Base-by-base conservation (phyloP, 2,888 invertebrate genomes). In the Ernsta delagoae region DNA sequence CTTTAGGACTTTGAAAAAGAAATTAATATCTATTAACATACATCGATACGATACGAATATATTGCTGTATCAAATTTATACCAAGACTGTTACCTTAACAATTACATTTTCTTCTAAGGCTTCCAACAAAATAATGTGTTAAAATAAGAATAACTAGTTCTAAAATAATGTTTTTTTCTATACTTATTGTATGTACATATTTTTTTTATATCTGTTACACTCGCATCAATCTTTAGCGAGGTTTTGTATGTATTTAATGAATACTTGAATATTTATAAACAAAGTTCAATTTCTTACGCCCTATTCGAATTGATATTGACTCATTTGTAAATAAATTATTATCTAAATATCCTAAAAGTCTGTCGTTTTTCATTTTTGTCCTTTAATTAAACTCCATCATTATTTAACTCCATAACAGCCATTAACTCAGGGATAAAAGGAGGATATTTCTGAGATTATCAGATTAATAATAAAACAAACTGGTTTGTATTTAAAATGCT, bases 401-500 rank as follows among this genome's bases (percentile, higher is more conserved):
- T 24, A n/a, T n/a, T n/a, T n/a, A n/a, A n/a, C n/a, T n/a, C n/a
- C n/a, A n/a, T n/a, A n/a, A n/a, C n/a, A n/a, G n/a, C n/a, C n/a
- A 24, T 24, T 24, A 24, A 24, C 24, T 24, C 3, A 24, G 24
- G 1, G 24, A 24, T 1, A 24, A 24, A 24, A 24, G 24, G 1
- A 24, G 24, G 24, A n/a, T n/a, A 24, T 24, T 24, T 24, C 1
- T 1, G 24, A 24, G 24, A 24, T 24, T 24, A n/a, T n/a, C n/a
- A n/a, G 24, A 12, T 48, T 0, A 12, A 5, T 5, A 66, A 75
- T 70, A 75, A 80, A 81, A 77, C 74, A 71, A 63, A 36, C 36
- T 4, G 0, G 4, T 5, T 59, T 74, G 73, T 82, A 81, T 78
- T 83, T 84, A 83, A 85, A 85, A 84, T 80, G 85, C 83, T 78